Evolutionary conservation across 64 coral and sea anemone species (phyloP), one percentile per base, ranked within the genome.

Genomic region (Actinia equina): DNA sequence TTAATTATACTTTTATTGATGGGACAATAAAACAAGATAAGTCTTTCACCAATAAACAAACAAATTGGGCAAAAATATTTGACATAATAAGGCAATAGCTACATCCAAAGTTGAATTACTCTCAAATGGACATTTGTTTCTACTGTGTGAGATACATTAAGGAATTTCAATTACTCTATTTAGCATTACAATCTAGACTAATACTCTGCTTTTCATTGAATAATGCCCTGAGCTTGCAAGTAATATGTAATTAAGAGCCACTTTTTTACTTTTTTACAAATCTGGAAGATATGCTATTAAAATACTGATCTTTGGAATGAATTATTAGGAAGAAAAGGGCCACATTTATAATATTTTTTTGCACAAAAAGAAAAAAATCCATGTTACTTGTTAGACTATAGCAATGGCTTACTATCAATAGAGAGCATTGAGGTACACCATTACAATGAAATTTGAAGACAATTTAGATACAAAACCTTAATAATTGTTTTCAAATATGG

Each of bases 251-350:
- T 74, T 74, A 20, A 81, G 15, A 81, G 78, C 78, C 49, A 81
- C 49, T 52, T 64, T 49, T 64, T 81, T 22, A 81, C 49, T 81
- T 81, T 81, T 81, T 81, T 81, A 81, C 78, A 81, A 81, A 81
- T 52, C 78, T 81, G 78, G 41, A 81, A 81, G 78, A 81, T 81
- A 81, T 81, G 44, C 45, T 81, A 81, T 81, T 81, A 81, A 81
- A 81, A 81, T 81, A 81, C 78, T 81, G 78, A 81, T 49, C 26
- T 74, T 81, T 81, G 78, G n/a, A 81, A 49, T 52, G 78, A 81
- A 81, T 81, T 81, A 52, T 81, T 17, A 49, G 78, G 78, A 65
- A 52, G 78, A 49, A 81, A 74, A 74, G 26, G 45, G 17, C 55
- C 55, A 49, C 52, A 5, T 46, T 10, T 81, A 22, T 10, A 81